Evolutionary conservation across 2,113 vertebrate species (phyloP).

Genomic region (Plecotus auritus): DNA sequence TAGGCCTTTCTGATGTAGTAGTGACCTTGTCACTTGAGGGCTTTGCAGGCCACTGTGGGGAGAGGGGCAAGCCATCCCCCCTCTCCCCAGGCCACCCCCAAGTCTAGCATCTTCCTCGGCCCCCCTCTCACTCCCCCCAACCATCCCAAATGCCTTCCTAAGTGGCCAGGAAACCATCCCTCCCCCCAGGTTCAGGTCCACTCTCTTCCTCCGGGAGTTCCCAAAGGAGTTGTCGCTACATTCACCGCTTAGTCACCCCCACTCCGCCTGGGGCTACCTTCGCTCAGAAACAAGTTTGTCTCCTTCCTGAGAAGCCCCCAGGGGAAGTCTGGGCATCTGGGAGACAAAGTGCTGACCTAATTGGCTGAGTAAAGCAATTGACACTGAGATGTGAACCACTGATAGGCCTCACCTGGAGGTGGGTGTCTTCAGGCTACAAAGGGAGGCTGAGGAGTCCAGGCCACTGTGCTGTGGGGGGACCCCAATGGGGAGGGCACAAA

Average conservation of each 20-base stretch:
- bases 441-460: not conserved
- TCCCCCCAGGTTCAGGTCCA: not conserved
- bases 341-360: not conserved
- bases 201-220: not conserved
- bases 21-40: not conserved
- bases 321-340: not conserved
- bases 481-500: accelerated
- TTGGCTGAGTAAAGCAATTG: slow-evolving; percentile 9
- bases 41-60: not conserved
- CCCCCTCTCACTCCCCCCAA: accelerated
- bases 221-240: not conserved
- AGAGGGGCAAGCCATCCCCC: no score
- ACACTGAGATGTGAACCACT: not conserved
- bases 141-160: accelerated
- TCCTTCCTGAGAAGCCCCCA: not conserved
- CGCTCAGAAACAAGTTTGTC: not conserved
- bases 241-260: no score
- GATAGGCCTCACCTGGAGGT: not conserved
- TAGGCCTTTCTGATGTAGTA: not conserved
- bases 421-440: not conserved
- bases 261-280: not conserved
- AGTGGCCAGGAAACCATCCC: no score
- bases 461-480: not conserved
- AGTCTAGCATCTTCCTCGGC: not conserved
- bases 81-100: no score